A percentile compares a stretch with the other conserved stretches of the same genome.
Evolutionary conservation across 1,140 invertebrate species (phyloP).

Genomic region (Panulirus ornatus): DNA sequence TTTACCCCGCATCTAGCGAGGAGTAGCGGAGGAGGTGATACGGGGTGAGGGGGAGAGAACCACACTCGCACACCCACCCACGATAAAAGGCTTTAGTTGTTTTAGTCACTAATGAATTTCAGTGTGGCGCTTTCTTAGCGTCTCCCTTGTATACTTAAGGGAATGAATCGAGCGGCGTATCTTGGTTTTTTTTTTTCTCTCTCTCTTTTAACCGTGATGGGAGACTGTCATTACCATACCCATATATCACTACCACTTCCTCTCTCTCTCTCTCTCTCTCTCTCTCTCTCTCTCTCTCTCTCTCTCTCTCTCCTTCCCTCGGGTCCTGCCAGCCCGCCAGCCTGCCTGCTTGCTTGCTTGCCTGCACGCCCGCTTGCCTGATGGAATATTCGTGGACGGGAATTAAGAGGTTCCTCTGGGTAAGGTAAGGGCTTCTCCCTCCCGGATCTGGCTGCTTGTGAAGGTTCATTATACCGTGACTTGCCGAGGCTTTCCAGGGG

Average conservation of each 20-base stretch:
- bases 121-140: background rate
- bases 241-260: background rate
- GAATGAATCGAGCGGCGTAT: background rate
- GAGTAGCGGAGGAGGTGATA: background rate
- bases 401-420: too few relatives aligned
- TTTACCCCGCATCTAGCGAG: background rate
- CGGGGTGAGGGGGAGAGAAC: background rate
- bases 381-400: too few relatives aligned
- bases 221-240: background rate
- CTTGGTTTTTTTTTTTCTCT: too few relatives aligned
- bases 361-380: too few relatives aligned
- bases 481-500: too few relatives aligned
- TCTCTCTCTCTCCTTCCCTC: background rate
- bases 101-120: conserved; percentile 18
- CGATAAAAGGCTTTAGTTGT: conserved; percentile 17
- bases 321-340: too few relatives aligned
- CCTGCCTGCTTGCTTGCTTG: background rate
- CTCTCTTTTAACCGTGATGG: background rate
- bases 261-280: background rate
- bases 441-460: too few relatives aligned
- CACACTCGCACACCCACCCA: background rate
- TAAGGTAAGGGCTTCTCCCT: too few relatives aligned
- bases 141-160: background rate
- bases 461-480: too few relatives aligned
- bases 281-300: background rate